phyloP scores from a whole-genome alignment of 30 jellyfish, hydroid and myxozoan species.

The Catostylus mosaicus region DNA sequence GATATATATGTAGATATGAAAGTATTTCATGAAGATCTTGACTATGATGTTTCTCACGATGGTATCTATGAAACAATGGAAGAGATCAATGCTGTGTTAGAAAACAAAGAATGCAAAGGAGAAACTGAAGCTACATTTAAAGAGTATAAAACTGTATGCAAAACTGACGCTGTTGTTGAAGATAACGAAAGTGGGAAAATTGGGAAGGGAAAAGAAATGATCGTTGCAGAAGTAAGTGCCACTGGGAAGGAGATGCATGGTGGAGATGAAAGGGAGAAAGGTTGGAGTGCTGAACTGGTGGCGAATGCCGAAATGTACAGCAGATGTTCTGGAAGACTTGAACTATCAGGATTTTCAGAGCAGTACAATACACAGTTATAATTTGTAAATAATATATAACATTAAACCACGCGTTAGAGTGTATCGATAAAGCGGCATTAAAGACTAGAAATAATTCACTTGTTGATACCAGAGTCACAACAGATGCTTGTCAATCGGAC shows the following conservation, averaged over 20 bases:
- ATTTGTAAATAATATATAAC: too few relatives aligned
- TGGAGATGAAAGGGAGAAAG: too few relatives aligned
- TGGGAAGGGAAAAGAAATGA: neutral
- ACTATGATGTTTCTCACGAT: neutral
- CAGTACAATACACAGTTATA: constrained; percentile 25
- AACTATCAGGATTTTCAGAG: constrained; percentile 33
- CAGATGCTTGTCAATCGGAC: too few relatives aligned
- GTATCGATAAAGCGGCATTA: too few relatives aligned
- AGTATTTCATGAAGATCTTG: neutral
- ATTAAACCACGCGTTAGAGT: too few relatives aligned
- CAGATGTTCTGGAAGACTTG: constrained; percentile 1
- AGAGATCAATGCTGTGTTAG: neutral
- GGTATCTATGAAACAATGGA: neutral
- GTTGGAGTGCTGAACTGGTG: neutral
- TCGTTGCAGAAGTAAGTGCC: neutral
- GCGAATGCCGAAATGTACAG: neutral
- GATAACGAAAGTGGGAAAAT: neutral
- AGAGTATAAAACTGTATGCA: neutral
- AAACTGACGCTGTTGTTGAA: neutral
- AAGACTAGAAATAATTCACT: too few relatives aligned
- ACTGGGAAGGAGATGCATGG: too few relatives aligned
- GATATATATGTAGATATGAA: neutral
- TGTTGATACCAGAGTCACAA: too few relatives aligned
- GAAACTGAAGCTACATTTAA: neutral
- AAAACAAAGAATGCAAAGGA: neutral